Evolutionary conservation across 2,113 vertebrate species (phyloP).

Genomic region (Gambusia holbrooki): DNA sequence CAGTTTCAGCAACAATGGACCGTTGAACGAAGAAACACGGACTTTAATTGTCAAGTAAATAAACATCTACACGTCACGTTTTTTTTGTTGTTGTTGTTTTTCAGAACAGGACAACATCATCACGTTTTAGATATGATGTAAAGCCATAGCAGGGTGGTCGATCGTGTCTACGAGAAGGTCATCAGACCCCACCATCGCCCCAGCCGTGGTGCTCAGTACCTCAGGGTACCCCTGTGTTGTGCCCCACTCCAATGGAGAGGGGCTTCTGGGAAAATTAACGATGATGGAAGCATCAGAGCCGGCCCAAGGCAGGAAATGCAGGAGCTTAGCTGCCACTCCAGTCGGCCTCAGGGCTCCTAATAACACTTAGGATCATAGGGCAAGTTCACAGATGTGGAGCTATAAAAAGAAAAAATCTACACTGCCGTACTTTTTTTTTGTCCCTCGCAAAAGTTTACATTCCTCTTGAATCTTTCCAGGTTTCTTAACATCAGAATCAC

Average conservation of each 20-base stretch:
- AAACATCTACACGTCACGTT: constrained; percentile 67
- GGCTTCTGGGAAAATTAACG: not conserved
- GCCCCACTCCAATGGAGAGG: constrained; percentile 2
- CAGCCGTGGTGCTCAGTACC: constrained; percentile 5
- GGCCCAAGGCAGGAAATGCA: not conserved
- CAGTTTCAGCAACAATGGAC: constrained; percentile 59
- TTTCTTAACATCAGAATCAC: not conserved
- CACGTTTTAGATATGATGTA: constrained; percentile 61
- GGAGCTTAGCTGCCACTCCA: not conserved
- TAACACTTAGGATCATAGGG: not conserved
- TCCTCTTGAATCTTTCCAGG: not conserved
- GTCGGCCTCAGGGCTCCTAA: not conserved
- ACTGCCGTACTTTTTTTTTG: not conserved
- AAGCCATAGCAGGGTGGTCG: constrained; percentile 25
- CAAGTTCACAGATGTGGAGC: not conserved
- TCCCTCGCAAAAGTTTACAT: not conserved
- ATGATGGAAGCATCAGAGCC: not conserved
- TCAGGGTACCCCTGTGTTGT: not conserved
- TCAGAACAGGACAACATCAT: constrained; percentile 71
- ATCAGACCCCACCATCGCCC: not conserved
- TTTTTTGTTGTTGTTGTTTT: constrained; percentile 20
- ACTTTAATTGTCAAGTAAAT: constrained; percentile 67
- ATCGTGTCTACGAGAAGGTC: constrained; percentile 31
- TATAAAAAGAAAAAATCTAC: not conserved
- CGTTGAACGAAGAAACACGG: constrained; percentile 65